A percentile compares a stretch with the other conserved stretches of the same genome.
These are phyloP conservation scores for Aphaenogaster ashmeadi DNA, from an alignment of 1,140 invertebrate genomes.

Conservation along the genomic window DNA sequence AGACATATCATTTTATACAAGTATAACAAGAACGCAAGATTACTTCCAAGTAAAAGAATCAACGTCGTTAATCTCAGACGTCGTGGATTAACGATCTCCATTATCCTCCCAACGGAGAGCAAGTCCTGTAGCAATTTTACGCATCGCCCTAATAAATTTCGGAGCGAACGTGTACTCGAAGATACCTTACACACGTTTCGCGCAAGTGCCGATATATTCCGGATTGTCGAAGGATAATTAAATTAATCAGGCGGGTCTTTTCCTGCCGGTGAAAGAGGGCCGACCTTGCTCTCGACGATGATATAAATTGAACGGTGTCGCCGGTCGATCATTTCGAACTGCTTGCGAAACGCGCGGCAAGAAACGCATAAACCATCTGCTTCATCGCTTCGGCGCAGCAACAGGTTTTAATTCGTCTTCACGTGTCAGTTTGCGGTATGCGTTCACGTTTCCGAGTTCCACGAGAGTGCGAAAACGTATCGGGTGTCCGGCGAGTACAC, in stretches of 20 bases:
- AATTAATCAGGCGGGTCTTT: slow-evolving; percentile 14
- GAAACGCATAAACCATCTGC: slow-evolving; percentile 49
- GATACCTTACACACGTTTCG: not conserved
- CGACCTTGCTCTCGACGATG: slow-evolving; percentile 1
- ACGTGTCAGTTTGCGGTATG: slow-evolving; percentile 25
- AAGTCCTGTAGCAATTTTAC: not conserved
- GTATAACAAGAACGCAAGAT: not conserved
- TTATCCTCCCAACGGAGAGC: slow-evolving; percentile 2
- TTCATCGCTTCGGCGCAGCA: slow-evolving; percentile 9
- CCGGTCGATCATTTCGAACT: not conserved
- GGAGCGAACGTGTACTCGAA: not conserved
- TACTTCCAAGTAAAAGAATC: not conserved
- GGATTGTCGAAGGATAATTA: slow-evolving; percentile 13
- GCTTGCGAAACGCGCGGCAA: not conserved
- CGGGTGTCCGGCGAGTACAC: slow-evolving; percentile 25
- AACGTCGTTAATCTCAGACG: not conserved
- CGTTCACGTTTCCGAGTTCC: slow-evolving; percentile 43
- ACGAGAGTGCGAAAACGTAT: slow-evolving; percentile 31
- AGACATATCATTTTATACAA: not conserved
- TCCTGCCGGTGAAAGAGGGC: not conserved
- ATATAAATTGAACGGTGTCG: slow-evolving; percentile 21
- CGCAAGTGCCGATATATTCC: not conserved
- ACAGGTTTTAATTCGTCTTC: slow-evolving; percentile 51
- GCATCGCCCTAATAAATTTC: slow-evolving; percentile 28
- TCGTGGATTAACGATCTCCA: slow-evolving; percentile 22